Conservation (phyloP, 1,140 invertebrate genomes). For the Helicoverpa armigera region DNA sequence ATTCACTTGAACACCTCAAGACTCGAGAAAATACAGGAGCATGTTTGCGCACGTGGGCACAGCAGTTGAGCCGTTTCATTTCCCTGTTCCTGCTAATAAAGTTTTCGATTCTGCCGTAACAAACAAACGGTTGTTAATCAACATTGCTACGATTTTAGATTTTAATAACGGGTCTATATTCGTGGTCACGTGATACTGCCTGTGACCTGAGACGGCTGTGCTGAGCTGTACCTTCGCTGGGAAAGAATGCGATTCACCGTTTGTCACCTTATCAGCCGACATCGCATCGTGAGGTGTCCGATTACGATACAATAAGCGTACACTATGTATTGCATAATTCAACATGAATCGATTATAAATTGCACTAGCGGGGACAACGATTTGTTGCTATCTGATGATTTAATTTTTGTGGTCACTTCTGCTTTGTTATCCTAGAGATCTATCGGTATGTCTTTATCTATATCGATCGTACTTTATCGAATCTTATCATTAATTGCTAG, state of each 20-base stretch:
- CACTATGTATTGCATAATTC: conserved; percentile 38
- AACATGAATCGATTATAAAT: conserved; percentile 18
- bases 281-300: conserved; percentile 18
- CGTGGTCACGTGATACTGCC: conserved; percentile 35
- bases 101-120: conserved; percentile 49
- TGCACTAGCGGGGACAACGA: neutral
- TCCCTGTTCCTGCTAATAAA: conserved; percentile 47
- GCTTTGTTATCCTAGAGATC: neutral
- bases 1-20: conserved; percentile 7
- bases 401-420: neutral
- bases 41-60: conserved; percentile 46
- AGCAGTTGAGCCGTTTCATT: conserved; percentile 21
- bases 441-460: neutral
- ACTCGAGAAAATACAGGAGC: conserved; percentile 1
- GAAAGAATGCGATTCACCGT: conserved; percentile 65
- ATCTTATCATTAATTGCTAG: conserved; percentile 4
- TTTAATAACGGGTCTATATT: conserved; percentile 45
- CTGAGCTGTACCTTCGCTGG: conserved; percentile 53
- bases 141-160: conserved; percentile 57
- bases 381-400: neutral
- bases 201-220: conserved; percentile 28
- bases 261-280: conserved; percentile 51
- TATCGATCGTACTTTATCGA: conserved; percentile 2
- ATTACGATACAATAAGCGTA: conserved; percentile 41
- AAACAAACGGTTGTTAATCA: conserved; percentile 55